Evolutionary conservation across 2,888 invertebrate genomes (phyloP), one percentile per base, ranked within the genome.

Genomic region (Drosophila suboccidentalis): DNA sequence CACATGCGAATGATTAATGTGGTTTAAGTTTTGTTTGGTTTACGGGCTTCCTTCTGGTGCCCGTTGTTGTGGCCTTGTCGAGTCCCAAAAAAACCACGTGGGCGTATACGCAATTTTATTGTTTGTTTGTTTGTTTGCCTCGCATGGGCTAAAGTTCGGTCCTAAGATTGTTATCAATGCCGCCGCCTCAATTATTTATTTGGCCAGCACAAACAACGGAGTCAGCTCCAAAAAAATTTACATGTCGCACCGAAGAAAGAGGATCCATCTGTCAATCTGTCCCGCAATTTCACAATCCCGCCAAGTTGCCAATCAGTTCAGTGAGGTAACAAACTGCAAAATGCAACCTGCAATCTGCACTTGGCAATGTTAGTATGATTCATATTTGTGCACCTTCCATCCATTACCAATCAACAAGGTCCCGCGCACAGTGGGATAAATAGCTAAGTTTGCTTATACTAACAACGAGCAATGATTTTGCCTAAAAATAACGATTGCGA

Each of bases 1-100:
- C 62, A 70, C 62, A 85, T 77, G 86, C 77, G 68, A 82, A 84
- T 87, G 84, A 84, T 87, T 87, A 84, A 84, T 84, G 88, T 71
- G 83, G 71, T 71, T 57, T 73, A 55, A 69, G 75, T 43, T 61
- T 49, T 29, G 29, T 54, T 58, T 38, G 41, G 58, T 55, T 67
- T 49, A 44, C 19, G 19, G 57, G 58, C 36, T 36, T 41, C 26
- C 13, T 22, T 41, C 17, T 22, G 29, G 6, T 62, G 36, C 41
- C 43, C 8, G 50, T 43, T 60, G 43, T 60, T 58, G 49, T 43
- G 71, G 49, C 71, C 62, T 71, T 50, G 60, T 53, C 38, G 13
- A 47, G 63, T 19, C 46, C 58, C 46, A 11, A 34, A 22, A 22
- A 49, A 43, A 15, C 8, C 55, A 60, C 63, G 39, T 66, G 55